These are phyloP conservation scores for Tortricodes alternella DNA, from an alignment of 2,888 invertebrate genomes.

Conservation along the genomic window DNA sequence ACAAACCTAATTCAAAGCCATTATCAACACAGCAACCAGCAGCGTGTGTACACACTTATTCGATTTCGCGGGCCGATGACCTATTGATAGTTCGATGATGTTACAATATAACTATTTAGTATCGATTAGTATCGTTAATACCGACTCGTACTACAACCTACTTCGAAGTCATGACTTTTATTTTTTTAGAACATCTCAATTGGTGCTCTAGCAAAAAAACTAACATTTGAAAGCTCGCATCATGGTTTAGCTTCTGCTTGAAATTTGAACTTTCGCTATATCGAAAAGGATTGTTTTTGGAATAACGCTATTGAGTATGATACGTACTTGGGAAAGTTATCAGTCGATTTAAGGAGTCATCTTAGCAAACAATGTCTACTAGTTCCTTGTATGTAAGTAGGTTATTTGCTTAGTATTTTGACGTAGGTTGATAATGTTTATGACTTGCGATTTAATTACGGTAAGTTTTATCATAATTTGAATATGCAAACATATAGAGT, in stretches of 20 bases:
- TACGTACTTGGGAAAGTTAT: neutral
- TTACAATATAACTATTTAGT: slow-evolving; percentile 21
- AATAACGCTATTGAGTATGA: neutral
- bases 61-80: slow-evolving; percentile 10
- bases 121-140: slow-evolving; percentile 13
- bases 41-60: slow-evolving; percentile 12
- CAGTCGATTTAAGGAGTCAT: neutral
- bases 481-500: too few relatives aligned
- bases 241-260: neutral
- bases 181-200: slow-evolving; percentile 11
- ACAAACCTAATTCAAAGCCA: neutral
- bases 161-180: slow-evolving; percentile 10
- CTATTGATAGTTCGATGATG: slow-evolving; percentile 19
- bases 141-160: slow-evolving; percentile 8
- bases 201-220: slow-evolving; percentile 1
- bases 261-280: neutral
- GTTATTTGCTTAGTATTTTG: slow-evolving; percentile 1
- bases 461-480: too few relatives aligned
- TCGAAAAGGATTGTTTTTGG: neutral
- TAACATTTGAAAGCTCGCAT: neutral
- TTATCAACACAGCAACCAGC: neutral
- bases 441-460: too few relatives aligned
- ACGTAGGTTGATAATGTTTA: neutral
- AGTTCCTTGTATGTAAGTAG: neutral
- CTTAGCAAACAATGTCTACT: neutral